phyloP scores from a whole-genome alignment of 2,113 vertebrate species.

The Callocephalon fimbriatum region DNA sequence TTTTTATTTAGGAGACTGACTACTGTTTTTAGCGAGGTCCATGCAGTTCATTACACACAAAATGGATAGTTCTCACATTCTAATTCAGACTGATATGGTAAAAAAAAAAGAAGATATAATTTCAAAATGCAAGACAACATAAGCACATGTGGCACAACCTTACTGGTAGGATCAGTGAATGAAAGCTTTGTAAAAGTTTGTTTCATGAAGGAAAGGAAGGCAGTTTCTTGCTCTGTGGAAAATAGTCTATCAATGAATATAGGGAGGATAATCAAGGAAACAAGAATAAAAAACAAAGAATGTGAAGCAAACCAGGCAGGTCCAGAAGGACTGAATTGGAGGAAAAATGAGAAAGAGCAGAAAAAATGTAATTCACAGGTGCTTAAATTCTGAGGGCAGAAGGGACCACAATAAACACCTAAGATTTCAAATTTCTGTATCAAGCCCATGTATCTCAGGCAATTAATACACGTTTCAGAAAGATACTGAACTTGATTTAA shows the following conservation, averaged over 20 bases:
- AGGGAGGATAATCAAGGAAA: background rate
- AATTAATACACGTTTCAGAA: background rate
- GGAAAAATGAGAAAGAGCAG: background rate
- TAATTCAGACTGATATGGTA: background rate
- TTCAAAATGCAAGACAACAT: background rate
- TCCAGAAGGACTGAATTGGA: background rate
- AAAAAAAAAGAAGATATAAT: background rate
- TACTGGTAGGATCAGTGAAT: background rate
- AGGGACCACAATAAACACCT: background rate
- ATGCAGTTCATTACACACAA: background rate
- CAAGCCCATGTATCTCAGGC: background rate
- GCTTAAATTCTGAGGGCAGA: background rate
- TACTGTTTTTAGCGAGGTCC: background rate
- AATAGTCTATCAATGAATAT: background rate
- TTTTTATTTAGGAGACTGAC: background rate
- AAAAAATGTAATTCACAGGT: background rate
- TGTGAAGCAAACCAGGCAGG: background rate
- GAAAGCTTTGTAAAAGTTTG: background rate
- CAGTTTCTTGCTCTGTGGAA: background rate
- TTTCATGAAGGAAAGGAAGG: background rate
- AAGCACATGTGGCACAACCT: background rate
- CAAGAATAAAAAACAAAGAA: background rate
- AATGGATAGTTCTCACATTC: background rate
- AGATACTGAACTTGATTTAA: background rate
- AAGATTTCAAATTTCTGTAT: background rate